Base-by-base conservation (phyloP, 2,888 invertebrate genomes). In the Rhyacophila evoluta region DNA sequence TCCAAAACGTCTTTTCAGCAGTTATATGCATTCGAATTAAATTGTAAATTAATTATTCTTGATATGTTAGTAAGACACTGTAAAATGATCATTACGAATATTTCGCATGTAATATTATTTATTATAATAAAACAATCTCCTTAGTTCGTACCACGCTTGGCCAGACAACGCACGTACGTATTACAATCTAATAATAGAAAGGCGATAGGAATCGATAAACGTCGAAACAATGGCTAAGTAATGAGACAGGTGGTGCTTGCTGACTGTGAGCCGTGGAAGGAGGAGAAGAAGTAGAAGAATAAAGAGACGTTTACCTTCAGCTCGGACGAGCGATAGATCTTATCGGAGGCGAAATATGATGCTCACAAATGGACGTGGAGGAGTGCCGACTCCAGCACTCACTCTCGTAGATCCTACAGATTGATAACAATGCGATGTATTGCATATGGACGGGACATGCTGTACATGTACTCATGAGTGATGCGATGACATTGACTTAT, bases 131-230 rank as follows among this genome's bases (percentile, higher is more conserved):
- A n/a, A n/a, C n/a, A 33, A 55, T 19, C 19, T 55, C 10, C 55
- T 19, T 19, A 55, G 55, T 55, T 55, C 55, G 25, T 25, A 15
- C 55, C 55, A 25, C 25, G 55, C 55, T 10, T 8, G 6, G 8
- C 25, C 55, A 19, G 55, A 12, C 36, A 12, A 55, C 69, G 72
- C 69, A 73, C 72, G 69, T 41, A 69, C 73, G 73, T 28, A 19
- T 70, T 69, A 25, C 29, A 37, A 71, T 69, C 81, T 79, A 81
- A 79, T 81, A 81, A 79, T 79, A 78, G 79, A 74, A 69, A 5
- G 67, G 74, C 74, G 75, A 74, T 79, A 69, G 75, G 74, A 81
- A 81, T 79, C 81, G 78, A 81, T 77, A 81, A 81, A 79, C 77
- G 74, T 75, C 76, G 73, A 81, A 81, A 79, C 80, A 80, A 80